A percentile compares a stretch with the other conserved stretches of the same genome.
Evolutionary conservation across 2,113 vertebrate genomes (phyloP).

Genomic region (Bambusicola thoracicus): DNA sequence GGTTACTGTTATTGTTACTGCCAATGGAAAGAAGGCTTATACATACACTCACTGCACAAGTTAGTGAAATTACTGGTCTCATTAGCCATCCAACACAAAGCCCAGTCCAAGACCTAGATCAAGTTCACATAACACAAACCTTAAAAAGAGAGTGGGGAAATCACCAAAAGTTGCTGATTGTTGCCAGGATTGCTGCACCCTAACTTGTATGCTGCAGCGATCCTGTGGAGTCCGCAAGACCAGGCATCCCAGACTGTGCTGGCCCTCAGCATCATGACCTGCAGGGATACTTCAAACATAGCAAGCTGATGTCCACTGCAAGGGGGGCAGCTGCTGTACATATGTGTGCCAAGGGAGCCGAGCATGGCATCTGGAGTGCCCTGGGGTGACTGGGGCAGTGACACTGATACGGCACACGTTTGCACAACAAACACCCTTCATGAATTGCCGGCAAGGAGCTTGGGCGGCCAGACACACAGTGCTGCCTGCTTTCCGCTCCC

Average conservation of each 20-base stretch:
- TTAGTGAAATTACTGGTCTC: not conserved
- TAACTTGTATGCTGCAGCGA: not conserved
- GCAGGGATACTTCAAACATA: not conserved
- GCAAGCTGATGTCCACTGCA: not conserved
- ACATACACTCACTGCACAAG: not conserved
- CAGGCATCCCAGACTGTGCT: no score
- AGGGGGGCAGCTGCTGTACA: not conserved
- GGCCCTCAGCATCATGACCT: no score
- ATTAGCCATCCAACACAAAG: not conserved
- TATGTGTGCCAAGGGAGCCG: fast-evolving
- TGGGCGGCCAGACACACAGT: fast-evolving
- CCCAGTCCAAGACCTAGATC: not conserved
- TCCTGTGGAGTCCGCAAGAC: not conserved
- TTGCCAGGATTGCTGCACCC: not conserved
- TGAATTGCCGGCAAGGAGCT: not conserved
- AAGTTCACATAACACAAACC: not conserved
- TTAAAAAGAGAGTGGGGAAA: not conserved
- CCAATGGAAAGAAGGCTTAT: not conserved
- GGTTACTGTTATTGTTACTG: not conserved
- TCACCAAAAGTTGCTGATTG: not conserved
- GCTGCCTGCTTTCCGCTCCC: not conserved
- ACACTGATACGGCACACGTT: fast-evolving
- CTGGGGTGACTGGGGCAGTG: fast-evolving
- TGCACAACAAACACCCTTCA: not conserved
- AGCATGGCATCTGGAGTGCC: not conserved